phyloP scores from a whole-genome alignment of 2,113 vertebrate genomes.

The Daphoenositta chrysoptera region DNA sequence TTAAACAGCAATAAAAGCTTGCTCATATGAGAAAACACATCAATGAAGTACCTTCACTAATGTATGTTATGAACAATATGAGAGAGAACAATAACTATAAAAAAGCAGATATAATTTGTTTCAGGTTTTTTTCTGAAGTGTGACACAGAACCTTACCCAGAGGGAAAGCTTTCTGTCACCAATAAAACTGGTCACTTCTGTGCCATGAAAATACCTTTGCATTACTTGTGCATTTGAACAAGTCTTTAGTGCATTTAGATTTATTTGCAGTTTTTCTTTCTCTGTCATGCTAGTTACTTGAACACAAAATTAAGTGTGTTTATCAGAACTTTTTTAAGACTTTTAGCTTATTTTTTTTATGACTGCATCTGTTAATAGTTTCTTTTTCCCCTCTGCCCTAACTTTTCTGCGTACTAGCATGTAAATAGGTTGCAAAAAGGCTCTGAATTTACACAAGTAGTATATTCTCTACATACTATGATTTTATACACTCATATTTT shows the following conservation, averaged over 20 bases:
- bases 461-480: not conserved
- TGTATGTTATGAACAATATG: not conserved
- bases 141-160: not conserved
- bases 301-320: not conserved
- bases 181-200: not conserved
- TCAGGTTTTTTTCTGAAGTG: accelerated
- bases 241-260: not conserved
- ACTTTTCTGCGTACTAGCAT: not conserved
- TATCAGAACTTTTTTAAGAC: not conserved
- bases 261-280: not conserved
- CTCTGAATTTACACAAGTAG: not conserved
- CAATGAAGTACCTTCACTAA: not conserved
- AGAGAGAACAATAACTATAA: not conserved
- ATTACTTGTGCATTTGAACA: not conserved
- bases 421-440: not conserved
- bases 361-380: not conserved
- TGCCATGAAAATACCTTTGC: not conserved
- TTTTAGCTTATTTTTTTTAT: not conserved
- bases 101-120: not conserved
- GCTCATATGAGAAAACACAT: not conserved
- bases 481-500: not conserved
- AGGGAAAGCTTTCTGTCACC: not conserved
- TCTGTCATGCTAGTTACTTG: not conserved
- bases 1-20: not conserved
- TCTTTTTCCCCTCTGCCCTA: not conserved